These are phyloP conservation scores for Porphyrio hochstetteri DNA, from an alignment of 2,113 vertebrate species.

Conservation along the genomic window DNA sequence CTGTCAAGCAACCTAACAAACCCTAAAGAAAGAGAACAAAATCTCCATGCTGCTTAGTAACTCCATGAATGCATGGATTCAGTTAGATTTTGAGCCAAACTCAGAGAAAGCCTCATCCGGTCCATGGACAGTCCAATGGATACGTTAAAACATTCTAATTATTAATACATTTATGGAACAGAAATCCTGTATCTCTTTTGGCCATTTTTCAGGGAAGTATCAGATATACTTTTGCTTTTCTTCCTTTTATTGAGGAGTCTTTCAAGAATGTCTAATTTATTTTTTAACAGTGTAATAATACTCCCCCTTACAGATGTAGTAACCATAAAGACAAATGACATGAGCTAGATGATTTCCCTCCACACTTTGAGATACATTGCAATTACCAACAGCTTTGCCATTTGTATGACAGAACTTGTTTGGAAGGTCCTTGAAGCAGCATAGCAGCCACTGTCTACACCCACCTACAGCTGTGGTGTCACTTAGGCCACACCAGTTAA, in stretches of 20 bases:
- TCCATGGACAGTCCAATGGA: neutral
- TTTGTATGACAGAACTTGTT: neutral
- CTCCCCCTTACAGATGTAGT: neutral
- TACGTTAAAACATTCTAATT: neutral
- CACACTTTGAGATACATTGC: neutral
- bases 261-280: neutral
- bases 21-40: neutral
- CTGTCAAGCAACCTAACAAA: neutral
- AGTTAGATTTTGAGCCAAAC: neutral
- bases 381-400: neutral
- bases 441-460: neutral
- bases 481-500: neutral
- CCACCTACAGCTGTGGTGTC: neutral
- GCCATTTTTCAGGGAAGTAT: neutral
- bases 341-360: neutral
- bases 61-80: neutral
- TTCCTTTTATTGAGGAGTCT: neutral
- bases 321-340: neutral
- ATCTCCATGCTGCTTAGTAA: neutral
- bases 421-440: neutral
- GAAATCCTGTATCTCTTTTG: neutral
- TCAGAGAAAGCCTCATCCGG: neutral
- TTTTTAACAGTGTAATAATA: neutral
- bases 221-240: neutral
- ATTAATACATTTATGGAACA: neutral